A percentile compares a stretch with the other conserved stretches of the same genome.
phyloP scores from a whole-genome alignment of 2,113 vertebrate genomes.

The Triplophysa siluroides region DNA sequence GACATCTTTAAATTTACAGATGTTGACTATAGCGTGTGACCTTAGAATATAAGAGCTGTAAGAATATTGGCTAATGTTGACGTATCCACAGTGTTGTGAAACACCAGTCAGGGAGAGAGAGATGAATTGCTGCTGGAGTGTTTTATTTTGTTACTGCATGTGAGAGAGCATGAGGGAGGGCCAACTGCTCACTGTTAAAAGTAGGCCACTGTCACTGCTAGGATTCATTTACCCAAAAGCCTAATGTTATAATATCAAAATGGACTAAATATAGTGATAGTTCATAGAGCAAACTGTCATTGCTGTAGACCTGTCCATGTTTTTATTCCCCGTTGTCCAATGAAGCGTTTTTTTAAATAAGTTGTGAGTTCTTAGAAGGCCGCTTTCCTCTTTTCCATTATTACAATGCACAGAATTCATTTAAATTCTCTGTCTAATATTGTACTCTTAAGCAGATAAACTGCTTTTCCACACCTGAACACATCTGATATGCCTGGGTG shows the following conservation, averaged over 20 bases:
- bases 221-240: constrained; percentile 10
- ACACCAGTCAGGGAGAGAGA: background rate
- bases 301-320: background rate
- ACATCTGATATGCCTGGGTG: constrained; percentile 11
- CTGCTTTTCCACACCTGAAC: background rate
- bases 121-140: background rate
- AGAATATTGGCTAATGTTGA: background rate
- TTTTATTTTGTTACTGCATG: background rate
- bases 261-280: background rate
- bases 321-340: background rate
- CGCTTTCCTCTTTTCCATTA: too few relatives aligned
- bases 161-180: background rate
- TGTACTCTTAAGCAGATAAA: background rate
- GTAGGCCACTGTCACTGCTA: constrained; percentile 26
- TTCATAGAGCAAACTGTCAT: background rate
- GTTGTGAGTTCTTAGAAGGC: too few relatives aligned
- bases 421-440: background rate
- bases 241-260: constrained; percentile 22
- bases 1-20: background rate
- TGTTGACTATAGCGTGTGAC: background rate
- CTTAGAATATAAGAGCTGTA: background rate
- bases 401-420: background rate
- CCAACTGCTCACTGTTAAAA: background rate
- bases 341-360: background rate
- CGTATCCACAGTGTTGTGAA: background rate